Evolutionary conservation across 2,113 vertebrate genomes (phyloP).

Genomic region (Myotis lucifugus): DNA sequence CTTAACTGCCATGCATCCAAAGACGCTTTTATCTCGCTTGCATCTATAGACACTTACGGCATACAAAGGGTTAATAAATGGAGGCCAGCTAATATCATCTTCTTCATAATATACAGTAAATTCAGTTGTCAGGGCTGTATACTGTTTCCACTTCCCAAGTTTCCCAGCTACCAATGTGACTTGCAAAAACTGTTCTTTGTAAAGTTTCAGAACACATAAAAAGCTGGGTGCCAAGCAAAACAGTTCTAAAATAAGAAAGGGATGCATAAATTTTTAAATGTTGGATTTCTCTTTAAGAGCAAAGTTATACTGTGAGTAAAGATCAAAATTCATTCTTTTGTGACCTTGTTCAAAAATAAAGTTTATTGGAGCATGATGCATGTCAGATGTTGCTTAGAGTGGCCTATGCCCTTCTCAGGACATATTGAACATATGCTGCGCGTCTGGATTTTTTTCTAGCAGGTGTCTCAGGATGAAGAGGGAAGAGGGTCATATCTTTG

Average conservation of each 20-base stretch:
- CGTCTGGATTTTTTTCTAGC: neutral
- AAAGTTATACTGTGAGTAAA: constrained; percentile 64
- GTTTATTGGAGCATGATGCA: constrained; percentile 65
- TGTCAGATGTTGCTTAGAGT: constrained; percentile 66
- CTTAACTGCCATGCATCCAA: neutral
- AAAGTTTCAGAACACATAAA: constrained; percentile 68
- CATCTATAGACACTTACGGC: no score
- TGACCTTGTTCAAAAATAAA: constrained; percentile 65
- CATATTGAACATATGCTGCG: neutral
- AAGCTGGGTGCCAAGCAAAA: constrained; percentile 70
- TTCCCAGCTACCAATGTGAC: constrained; percentile 63
- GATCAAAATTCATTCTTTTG: constrained; percentile 59
- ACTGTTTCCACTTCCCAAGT: constrained; percentile 51
- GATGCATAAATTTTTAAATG: constrained; percentile 67
- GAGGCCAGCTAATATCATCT: neutral
- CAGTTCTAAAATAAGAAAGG: constrained; percentile 69
- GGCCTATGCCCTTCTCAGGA: constrained; percentile 58
- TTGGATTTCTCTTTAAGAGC: constrained; percentile 67
- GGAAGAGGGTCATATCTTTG: neutral
- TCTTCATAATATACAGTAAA: neutral
- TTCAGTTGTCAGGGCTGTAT: constrained; percentile 4
- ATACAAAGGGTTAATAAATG: neutral
- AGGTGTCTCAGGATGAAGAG: neutral
- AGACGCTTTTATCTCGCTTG: no score
- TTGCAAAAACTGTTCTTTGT: constrained; percentile 75